Conservation (phyloP, 2,888 invertebrate genomes). For the Rhimphoctona megacephalus region DNA sequence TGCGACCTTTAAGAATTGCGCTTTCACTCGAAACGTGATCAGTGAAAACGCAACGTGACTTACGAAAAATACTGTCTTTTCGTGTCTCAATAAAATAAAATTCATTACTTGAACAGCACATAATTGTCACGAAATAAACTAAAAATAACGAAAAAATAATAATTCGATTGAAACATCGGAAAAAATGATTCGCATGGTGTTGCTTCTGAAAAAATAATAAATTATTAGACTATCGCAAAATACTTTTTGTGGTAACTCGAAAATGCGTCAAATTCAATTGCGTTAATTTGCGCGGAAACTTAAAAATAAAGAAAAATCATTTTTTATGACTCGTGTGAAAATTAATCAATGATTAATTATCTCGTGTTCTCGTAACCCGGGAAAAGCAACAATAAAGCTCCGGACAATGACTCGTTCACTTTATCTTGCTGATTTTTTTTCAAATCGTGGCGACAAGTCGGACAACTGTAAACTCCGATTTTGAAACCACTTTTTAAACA, state of each 20-base stretch:
- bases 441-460: conserved; percentile 89
- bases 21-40: conserved; percentile 63
- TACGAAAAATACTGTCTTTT: conserved; percentile 1
- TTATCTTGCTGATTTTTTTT: conserved; percentile 86
- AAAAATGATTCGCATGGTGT: background rate
- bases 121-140: background rate
- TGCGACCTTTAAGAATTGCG: conserved; percentile 33
- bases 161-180: background rate
- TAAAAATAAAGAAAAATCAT: background rate
- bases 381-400: conserved; percentile 87
- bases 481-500: conserved; percentile 90
- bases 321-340: background rate
- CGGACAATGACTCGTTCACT: conserved; percentile 87
- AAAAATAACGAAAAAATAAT: background rate
- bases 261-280: background rate
- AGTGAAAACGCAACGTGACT: conserved; percentile 56
- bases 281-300: background rate
- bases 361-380: conserved; percentile 88
- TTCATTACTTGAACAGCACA: background rate
- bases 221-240: background rate
- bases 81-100: background rate
- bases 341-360: background rate
- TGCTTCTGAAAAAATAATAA: background rate
- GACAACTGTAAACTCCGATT: conserved; percentile 88
- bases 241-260: conserved; percentile 6